Conservation (phyloP, 37 sponge, comb jelly and placozoan species). For the Chondrosia reniformis region DNA sequence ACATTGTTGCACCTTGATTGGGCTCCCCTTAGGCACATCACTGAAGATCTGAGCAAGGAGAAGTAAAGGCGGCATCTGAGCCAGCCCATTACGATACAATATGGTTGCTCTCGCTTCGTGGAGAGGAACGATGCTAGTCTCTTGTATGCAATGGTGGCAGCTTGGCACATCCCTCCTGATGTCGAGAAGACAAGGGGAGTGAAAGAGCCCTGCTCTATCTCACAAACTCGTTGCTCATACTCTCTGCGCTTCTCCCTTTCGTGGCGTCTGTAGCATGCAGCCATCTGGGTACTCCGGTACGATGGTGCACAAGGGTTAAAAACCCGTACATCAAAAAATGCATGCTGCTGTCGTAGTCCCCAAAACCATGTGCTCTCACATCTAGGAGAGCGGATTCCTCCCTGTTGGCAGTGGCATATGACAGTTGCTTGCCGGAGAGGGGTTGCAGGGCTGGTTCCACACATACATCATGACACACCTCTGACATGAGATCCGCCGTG, state of each 20-base stretch:
- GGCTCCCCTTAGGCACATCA: background rate
- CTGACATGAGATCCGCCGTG: background rate
- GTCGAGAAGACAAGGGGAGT: constrained; percentile 8
- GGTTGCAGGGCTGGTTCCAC: background rate
- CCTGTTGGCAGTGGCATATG: background rate
- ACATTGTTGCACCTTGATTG: background rate
- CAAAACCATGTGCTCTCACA: background rate
- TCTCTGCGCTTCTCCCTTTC: background rate
- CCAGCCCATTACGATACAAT: background rate
- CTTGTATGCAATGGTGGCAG: background rate
- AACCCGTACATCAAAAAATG: background rate
- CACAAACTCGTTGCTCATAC: background rate
- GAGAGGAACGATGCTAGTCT: background rate
- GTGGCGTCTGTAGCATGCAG: background rate
- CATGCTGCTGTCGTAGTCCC: background rate
- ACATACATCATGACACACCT: background rate
- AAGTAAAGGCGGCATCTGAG: background rate
- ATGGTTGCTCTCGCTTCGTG: background rate
- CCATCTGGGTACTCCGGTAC: background rate
- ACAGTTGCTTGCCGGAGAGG: background rate
- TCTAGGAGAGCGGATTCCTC: background rate
- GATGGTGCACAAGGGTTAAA: background rate
- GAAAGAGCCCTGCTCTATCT: constrained; percentile 19
- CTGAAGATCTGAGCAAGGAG: background rate
- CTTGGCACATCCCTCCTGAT: background rate